Evolutionary conservation across 2,888 invertebrate species (phyloP).

Genomic region (Tholera decimalis): DNA sequence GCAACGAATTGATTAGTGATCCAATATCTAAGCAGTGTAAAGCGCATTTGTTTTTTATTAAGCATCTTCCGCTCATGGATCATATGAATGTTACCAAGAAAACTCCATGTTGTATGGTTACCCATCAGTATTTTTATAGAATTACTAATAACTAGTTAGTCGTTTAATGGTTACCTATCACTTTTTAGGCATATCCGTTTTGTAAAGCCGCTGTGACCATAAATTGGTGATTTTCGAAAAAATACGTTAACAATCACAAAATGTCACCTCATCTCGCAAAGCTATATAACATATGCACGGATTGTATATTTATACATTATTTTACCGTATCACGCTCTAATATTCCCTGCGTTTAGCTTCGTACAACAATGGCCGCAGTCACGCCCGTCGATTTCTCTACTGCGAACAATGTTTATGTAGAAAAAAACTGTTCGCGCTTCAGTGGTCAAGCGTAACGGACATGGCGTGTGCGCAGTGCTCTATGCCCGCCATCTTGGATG

Average conservation of each 20-base stretch:
- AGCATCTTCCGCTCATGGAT: not conserved
- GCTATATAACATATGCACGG: slow-evolving; percentile 38
- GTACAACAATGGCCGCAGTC: slow-evolving; percentile 88
- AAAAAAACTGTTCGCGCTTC: slow-evolving; percentile 87
- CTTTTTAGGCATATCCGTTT: not conserved
- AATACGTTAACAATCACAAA: slow-evolving; percentile 19
- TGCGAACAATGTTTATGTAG: slow-evolving; percentile 90
- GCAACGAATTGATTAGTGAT: slow-evolving; percentile 12
- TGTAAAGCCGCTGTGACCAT: not conserved
- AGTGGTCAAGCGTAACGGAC: slow-evolving; percentile 84
- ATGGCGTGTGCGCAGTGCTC: slow-evolving; percentile 88
- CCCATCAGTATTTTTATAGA: no score
- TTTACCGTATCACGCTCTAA: slow-evolving; percentile 89
- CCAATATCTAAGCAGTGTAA: not conserved
- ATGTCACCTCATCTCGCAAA: slow-evolving; percentile 49
- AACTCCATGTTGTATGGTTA: not conserved
- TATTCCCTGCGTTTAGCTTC: slow-evolving; percentile 86
- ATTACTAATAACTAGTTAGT: no score
- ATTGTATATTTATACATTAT: slow-evolving; percentile 76
- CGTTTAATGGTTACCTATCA: not conserved
- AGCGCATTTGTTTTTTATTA: not conserved
- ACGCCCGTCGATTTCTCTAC: slow-evolving; percentile 90
- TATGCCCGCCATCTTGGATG: slow-evolving; percentile 88
- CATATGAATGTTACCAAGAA: no score
- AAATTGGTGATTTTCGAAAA: not conserved